phyloP scores from a whole-genome alignment of 2,888 invertebrate genomes.

The Apodemia hepburni region DNA sequence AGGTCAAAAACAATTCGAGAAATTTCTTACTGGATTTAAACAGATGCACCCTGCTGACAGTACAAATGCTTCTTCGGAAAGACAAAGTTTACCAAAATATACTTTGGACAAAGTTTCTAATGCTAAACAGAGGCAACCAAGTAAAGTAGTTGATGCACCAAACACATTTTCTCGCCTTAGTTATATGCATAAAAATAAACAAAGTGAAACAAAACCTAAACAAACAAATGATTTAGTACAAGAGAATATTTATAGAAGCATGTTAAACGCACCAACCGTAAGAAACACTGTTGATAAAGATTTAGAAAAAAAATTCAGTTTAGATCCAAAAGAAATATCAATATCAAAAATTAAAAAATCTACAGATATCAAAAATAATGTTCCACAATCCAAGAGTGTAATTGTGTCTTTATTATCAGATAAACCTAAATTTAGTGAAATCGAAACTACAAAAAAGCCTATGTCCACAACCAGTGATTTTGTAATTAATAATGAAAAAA shows the following conservation, averaged over 20 bases:
- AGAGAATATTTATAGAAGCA: conserved; percentile 19
- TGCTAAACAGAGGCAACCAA: conserved; percentile 39
- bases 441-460: no score
- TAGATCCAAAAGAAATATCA: conserved; percentile 32
- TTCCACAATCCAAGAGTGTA: conserved; percentile 13
- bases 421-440: no score
- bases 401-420: not conserved
- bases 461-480: not conserved
- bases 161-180: conserved; percentile 67
- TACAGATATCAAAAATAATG: conserved; percentile 22
- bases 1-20: conserved; percentile 28
- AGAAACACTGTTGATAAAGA: conserved; percentile 22
- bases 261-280: conserved; percentile 17
- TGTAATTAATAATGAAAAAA: not conserved
- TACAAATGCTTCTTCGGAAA: conserved; percentile 40
- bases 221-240: conserved; percentile 29
- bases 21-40: conserved; percentile 54
- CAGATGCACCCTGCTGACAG: conserved; percentile 39
- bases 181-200: conserved; percentile 66
- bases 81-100: conserved; percentile 21
- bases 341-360: conserved; percentile 30
- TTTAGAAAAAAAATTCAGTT: conserved; percentile 31
- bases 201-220: conserved; percentile 46
- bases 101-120: conserved; percentile 32
- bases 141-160: conserved; percentile 53